Conservation (phyloP, 2,797 vertebrate genomes). For the Podarcis lilfordi region DNA sequence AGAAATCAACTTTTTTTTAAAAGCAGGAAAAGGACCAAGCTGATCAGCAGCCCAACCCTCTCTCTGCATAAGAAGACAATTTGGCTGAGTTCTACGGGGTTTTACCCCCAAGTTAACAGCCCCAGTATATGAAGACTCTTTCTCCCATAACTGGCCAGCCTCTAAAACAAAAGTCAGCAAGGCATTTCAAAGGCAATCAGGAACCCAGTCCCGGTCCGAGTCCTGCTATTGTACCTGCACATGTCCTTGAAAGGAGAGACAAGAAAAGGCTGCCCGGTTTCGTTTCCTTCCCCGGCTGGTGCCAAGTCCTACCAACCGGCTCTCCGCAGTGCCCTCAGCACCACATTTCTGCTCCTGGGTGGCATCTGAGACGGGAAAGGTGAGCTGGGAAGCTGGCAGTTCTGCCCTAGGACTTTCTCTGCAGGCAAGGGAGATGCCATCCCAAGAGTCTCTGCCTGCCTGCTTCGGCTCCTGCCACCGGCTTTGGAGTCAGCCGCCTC, state of each 20-base stretch:
- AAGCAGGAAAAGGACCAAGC: not conserved
- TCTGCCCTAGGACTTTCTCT: not conserved
- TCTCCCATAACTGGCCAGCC: not conserved
- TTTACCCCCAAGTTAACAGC: not conserved
- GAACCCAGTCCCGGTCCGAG: rapidly evolving
- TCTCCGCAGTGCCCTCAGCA: not conserved
- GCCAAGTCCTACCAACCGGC: not conserved
- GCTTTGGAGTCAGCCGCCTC: not conserved
- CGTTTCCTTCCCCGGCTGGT: not conserved
- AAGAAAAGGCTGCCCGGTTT: constrained; percentile 17
- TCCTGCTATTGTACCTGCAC: constrained; percentile 49
- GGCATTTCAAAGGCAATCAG: not conserved
- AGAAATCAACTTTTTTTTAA: not conserved
- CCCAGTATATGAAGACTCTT: not conserved
- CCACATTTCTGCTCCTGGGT: not conserved
- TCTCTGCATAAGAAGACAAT: not conserved
- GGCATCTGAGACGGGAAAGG: not conserved
- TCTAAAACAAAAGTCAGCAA: not conserved
- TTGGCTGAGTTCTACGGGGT: not conserved
- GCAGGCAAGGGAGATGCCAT: not conserved
- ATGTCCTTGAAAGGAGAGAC: constrained; percentile 17
- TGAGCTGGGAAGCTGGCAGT: not conserved
- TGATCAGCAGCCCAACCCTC: too few relatives aligned
- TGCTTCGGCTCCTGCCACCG: not conserved
- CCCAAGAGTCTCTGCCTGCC: not conserved